Evolutionary conservation across 2,888 invertebrate species (phyloP), one percentile per base, ranked within the genome.

Genomic region (Amiota minor): DNA sequence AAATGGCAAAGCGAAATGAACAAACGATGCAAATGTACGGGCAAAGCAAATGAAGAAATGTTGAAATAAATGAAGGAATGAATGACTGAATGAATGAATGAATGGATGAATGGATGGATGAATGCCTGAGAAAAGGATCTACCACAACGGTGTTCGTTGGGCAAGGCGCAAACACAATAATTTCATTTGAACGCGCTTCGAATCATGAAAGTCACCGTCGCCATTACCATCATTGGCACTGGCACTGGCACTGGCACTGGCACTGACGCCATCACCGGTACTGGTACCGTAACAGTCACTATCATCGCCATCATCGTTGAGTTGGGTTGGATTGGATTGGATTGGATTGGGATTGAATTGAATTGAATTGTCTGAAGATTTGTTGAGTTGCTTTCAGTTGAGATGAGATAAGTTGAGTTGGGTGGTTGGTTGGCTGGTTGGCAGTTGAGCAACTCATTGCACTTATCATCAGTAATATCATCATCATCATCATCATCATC

Each of bases 121-220:
- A 20, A 59, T 23, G 23, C 20, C 53, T n/a, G 16, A 53, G 53
- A 53, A n/a, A 53, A 14, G 53, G 53, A 53, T 53, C 16, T 14
- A 23, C 12, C 20, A n/a, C 68, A 35, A 23, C 53, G 62, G 53
- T 20, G 16, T 75, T 72, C 47, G 76, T 72, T n/a, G 35, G 23
- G 49, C 12, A 53, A 20, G 20, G 61, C 49, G 59, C 71, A 69
- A 71, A 74, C 78, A 77, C 81, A 84, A 83, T 83, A 83, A 83
- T 84, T 84, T 83, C 77, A 83, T 83, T 83, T 84, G 72, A 77
- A 75, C 76, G 72, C 78, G 78, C 18, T 59, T 59, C 53, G 53
- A 23, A 62, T 62, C 62, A 23, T 61, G 12, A 45, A 1, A 1
- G 16, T 45, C 45, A 62, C 45, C n/a, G 45, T 35, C 12, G 35